Conservation (phyloP, 2,113 vertebrate species). For the Epinephelus moara region DNA sequence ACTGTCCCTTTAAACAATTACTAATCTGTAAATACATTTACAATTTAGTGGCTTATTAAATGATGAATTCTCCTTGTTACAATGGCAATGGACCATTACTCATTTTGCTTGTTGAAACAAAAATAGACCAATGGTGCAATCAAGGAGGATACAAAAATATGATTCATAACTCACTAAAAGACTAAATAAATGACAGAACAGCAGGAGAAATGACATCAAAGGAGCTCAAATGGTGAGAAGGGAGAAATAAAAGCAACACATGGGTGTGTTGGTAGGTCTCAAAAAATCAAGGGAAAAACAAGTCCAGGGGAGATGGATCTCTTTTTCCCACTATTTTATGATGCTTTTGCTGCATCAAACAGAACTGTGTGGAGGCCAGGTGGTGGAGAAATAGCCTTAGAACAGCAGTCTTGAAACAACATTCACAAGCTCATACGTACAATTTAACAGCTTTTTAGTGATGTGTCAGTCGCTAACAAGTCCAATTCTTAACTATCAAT, state of each 20-base stretch:
- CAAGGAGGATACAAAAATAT: not conserved
- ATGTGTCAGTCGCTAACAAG: no score
- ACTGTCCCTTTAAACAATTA: not conserved
- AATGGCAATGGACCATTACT: slow-evolving; percentile 3
- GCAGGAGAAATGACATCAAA: not conserved
- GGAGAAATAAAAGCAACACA: not conserved
- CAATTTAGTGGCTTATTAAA: not conserved
- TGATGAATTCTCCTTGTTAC: not conserved
- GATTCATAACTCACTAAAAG: slow-evolving; percentile 38
- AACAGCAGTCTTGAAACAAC: not conserved
- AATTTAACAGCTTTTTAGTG: not conserved
- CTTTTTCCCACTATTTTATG: not conserved
- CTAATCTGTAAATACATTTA: not conserved
- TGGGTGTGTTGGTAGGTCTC: not conserved
- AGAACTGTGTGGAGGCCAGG: not conserved
- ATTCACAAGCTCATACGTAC: not conserved
- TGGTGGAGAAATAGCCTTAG: not conserved
- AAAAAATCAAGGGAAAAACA: not conserved
- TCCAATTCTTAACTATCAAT: no score
- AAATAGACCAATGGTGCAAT: slow-evolving; percentile 3
- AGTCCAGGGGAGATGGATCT: not conserved
- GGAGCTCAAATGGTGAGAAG: not conserved
- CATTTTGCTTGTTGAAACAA: slow-evolving; percentile 7
- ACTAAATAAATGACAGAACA: slow-evolving; percentile 13
- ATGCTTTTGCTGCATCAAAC: slow-evolving; percentile 1